Base-by-base conservation (phyloP, 2,797 vertebrate genomes). In the Gastrophryne carolinensis region DNA sequence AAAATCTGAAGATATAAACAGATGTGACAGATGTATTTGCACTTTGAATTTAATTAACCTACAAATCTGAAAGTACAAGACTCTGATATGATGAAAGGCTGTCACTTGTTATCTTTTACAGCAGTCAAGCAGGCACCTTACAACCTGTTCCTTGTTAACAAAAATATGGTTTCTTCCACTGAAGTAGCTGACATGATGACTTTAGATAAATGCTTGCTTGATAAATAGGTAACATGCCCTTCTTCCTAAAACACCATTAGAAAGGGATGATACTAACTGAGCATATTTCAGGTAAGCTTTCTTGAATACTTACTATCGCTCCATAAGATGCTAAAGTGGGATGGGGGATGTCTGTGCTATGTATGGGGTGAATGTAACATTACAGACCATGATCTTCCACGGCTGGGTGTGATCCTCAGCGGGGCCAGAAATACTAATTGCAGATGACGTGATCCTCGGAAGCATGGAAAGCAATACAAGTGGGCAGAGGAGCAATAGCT, bases 41-140 rank as follows among this genome's bases (percentile, higher is more conserved):
- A 44, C 49, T 53, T 68, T 44, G 54, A 67, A 68, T 75, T 75
- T 61, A 68, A 75, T 75, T 74, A 74, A 74, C 72, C 72, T 56
- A 49, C 62, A 58, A 74, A 66, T 37, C 39, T 67, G 63, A 58
- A 67, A 66, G 52, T 60, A 68, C 63, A 75, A 68, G 73, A 50
- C 56, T 29, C 44, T 58, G 63, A 68, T 68, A 64, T 60, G 73
- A 68, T 41, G 32, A 52, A 52, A 52, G 39, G 39, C 52, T 68
- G 73, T 75, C 62, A 57, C 26, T 74, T 60, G 29, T 23, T 75
- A 68, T 58, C 41, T 73, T 39, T 35, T 56, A 73, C 60, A 73
- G 54, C 35, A 30, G 8, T 41, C 32, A 47, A 32, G 66, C 62
- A 74, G 21, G 19, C 57, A 64, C 72, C 72, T 66, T 74, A 35